Evolutionary conservation across 2,113 vertebrate species (phyloP), one percentile per base, ranked within the genome.

Genomic region (Anolis sagrei): DNA sequence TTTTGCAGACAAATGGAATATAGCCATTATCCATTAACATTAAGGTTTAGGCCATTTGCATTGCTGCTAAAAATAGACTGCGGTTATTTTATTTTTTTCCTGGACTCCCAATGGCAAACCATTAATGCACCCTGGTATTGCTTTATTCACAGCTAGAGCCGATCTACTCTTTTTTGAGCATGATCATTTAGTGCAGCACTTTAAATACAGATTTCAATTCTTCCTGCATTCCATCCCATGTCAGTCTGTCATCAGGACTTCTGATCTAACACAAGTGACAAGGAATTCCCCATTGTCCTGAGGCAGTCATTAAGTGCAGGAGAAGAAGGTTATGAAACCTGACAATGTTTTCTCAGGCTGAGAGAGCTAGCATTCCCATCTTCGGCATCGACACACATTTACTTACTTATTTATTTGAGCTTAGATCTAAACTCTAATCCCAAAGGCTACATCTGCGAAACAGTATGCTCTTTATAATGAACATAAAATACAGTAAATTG

Each of bases 211-310:
- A 39, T 32, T 80, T 88, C 32, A 76, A 18, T 69, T 80, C 48
- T 73, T 68, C 27, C 68, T 10, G 25, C 13, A 44, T 32, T 54
- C 27, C 34, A 64, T 81, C n/a, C n/a, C 48, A 27, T 79, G 48
- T 70, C 75, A 79, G 21, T 82, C 48, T 86, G 27, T 19, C 58
- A 78, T 73, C 79, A 82, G 1, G 36, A 77, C 73, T 76, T 70
- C 64, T 73, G 27, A 82, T 79, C 34, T 79, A 82, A 27, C 36
- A 74, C 19, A 89, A 89, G 75, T 62, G 32, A 82, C 61, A 85
- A 62, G 36, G 44, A 76, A 61, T 77, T 72, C 66, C 61, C 51
- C 34, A 27, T 21, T 79, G 58, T 11, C 81, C 44, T 48, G 39
- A 74, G 66, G 44, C 68, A 69, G 64, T 88, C 61, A 84, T 34